Base-by-base conservation (phyloP, 2,797 vertebrate genomes). In the Dipus sagitta region DNA sequence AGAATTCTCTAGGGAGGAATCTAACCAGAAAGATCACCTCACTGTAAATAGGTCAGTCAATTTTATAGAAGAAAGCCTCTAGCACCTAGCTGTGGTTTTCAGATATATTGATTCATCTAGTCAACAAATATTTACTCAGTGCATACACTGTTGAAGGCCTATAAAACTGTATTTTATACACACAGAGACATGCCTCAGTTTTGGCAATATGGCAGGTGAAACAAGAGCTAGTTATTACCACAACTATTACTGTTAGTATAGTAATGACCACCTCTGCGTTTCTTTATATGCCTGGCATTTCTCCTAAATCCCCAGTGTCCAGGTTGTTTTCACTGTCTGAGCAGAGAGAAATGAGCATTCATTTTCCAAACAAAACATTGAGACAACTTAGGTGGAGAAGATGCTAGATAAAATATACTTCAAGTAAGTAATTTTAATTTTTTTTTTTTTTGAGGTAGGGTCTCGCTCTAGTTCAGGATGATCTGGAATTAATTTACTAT, bases 41-140 rank as follows among this genome's bases (percentile, higher is more conserved):
- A 89, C 64, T 88, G 78, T 93, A 93, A 92, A 95, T 72, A 96
- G 90, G 42, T 30, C 83, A 94, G 90, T 94, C 88, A 79, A 87
- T 93, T 95, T 93, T 64, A 93, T 76, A 95, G 88, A 91, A 92
- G 94, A 91, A 81, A 85, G 17, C 83, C 64, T 94, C 38, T 0
- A 87, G 90, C 84, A 67, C 34, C 30, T 32, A 78, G 47, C 38
- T 34, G 72, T 92, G 11, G 10, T 71, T 84, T 38, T 38, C n/a
- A n/a, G 68, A 32, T 82, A 32, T 82, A 91, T 91, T 72, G 81
- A 91, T 96, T 89, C 75, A 79, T 90, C 75, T 68, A 86, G 76
- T 93, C 68, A 91, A 85, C 76, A 92, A 85, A 82, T 94, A 79
- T 82, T 94, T 96, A 71, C 80, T 79, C 70, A 93, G 47, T 74